These are phyloP conservation scores for Anticlea derivata DNA, from an alignment of 2,888 invertebrate genomes.

Conservation along the genomic window DNA sequence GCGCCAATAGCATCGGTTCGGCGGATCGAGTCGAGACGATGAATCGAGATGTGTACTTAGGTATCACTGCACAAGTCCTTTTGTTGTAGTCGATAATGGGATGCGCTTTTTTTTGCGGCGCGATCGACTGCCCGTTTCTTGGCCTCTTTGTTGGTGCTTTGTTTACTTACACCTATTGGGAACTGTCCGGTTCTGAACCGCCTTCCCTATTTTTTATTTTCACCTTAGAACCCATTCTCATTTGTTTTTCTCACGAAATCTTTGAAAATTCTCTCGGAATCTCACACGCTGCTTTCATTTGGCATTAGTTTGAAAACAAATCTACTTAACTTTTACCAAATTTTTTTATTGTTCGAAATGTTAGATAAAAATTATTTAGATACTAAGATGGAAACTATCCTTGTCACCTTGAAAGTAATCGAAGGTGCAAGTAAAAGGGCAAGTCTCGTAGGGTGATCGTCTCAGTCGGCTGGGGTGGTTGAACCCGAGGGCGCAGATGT, in stretches of 20 bases:
- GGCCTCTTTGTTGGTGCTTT: conserved; percentile 52
- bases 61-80: conserved; percentile 83
- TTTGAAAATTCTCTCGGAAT: not conserved
- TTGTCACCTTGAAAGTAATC: conserved; percentile 65
- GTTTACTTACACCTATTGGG: conserved; percentile 50
- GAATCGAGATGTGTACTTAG: conserved; percentile 84
- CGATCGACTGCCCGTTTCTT: conserved; percentile 67
- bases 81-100: conserved; percentile 84
- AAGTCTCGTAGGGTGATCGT: conserved; percentile 70
- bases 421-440: conserved; percentile 70
- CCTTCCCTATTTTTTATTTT: conserved; percentile 5
- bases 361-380: no score
- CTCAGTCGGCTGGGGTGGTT: conserved; percentile 75
- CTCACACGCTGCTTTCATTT: no score
- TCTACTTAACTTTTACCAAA: no score
- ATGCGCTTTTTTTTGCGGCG: conserved; percentile 80
- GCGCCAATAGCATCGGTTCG: conserved; percentile 83
- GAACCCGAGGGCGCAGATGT: conserved; percentile 80
- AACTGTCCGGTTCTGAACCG: conserved; percentile 6
- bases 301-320: no score
- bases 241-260: not conserved
- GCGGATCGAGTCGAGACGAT: conserved; percentile 82
- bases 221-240: not conserved
- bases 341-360: no score
- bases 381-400: not conserved